Evolutionary conservation across 2,113 vertebrate genomes (phyloP), one percentile per base, ranked within the genome.

Genomic region (Ceyx melanurus): DNA sequence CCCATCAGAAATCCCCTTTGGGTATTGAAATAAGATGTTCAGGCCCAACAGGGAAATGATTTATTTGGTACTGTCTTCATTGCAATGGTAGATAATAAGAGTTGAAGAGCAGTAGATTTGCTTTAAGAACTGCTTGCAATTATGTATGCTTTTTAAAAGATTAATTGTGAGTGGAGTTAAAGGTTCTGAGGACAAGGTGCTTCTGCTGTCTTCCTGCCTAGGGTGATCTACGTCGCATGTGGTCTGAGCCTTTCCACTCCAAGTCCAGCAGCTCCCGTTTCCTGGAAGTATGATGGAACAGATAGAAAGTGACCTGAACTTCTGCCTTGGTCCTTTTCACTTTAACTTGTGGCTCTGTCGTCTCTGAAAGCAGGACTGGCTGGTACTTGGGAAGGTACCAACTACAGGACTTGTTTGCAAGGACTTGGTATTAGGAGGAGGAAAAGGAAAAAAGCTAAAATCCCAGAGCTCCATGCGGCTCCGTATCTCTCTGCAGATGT

Each of bases 151-250:
- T 51, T 89, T 86, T 29, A 48, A 80, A 87, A 58, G 15, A 10
- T 16, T 78, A 65, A 28, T 65, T 79, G 28, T 45, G 3, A 76
- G 13, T 53, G 66, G 61, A 51, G 10, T 79, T 10, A 25, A 19
- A 16, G 40, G 88, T 90, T 90, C 92, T 90, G 86, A 96, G 82
- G 56, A 25, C 43, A 2, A 0, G 35, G 48, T 48, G 18, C 54
- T 72, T 66, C n/a, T 74, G 45, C 95, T 87, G 75, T 87, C 26
- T 91, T 53, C 79, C 86, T 86, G 70, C 72, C 72, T 94, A 99
- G 99, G 99, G 99, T 37, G 99, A 99, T 97, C 98, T 99, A 93
- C 98, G 99, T 77, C 98, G 99, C 97, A 99, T 99, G 99, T 99
- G 99, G 99, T 99, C 99, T 18, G 99, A 99, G 97, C 99, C 99